Conservation (phyloP, 1,140 invertebrate genomes). For the Cotesia typhae region DNA sequence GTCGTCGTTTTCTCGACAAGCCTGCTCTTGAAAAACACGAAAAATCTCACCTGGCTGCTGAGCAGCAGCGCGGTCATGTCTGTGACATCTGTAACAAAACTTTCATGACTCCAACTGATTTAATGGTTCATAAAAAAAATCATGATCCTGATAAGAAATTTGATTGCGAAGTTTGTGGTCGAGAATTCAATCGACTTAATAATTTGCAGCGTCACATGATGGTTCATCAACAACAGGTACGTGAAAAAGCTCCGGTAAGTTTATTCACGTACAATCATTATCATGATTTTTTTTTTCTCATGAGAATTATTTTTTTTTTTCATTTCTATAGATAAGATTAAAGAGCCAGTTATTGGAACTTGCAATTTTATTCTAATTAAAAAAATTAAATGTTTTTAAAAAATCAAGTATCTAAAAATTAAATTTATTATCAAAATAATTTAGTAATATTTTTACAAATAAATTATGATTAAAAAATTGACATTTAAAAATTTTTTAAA, state of each 20-base stretch:
- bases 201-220: slow-evolving; percentile 66
- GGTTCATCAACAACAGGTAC: slow-evolving; percentile 65
- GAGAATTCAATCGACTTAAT: slow-evolving; percentile 65
- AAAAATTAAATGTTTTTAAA: too few species aligned
- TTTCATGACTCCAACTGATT: slow-evolving; percentile 54
- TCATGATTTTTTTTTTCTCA: slow-evolving; percentile 17
- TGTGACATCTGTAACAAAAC: slow-evolving; percentile 62
- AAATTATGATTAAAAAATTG: too few species aligned
- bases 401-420: too few species aligned
- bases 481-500: too few species aligned
- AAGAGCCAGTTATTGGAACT: too few species aligned
- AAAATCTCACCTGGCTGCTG: slow-evolving; percentile 60
- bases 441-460: too few species aligned
- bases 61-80: slow-evolving; percentile 55
- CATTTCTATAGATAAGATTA: too few species aligned
- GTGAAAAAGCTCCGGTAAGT: slow-evolving; percentile 42
- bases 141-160: slow-evolving; percentile 65
- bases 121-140: slow-evolving; percentile 62
- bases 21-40: slow-evolving; percentile 58
- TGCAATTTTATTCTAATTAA: too few species aligned
- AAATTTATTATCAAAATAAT: too few species aligned
- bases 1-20: slow-evolving; percentile 61
- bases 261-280: slow-evolving; percentile 42
- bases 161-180: slow-evolving; percentile 64
- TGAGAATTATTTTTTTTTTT: too few species aligned